These are phyloP conservation scores for Andrena fulva DNA, from an alignment of 2,888 invertebrate species.

Conservation along the genomic window DNA sequence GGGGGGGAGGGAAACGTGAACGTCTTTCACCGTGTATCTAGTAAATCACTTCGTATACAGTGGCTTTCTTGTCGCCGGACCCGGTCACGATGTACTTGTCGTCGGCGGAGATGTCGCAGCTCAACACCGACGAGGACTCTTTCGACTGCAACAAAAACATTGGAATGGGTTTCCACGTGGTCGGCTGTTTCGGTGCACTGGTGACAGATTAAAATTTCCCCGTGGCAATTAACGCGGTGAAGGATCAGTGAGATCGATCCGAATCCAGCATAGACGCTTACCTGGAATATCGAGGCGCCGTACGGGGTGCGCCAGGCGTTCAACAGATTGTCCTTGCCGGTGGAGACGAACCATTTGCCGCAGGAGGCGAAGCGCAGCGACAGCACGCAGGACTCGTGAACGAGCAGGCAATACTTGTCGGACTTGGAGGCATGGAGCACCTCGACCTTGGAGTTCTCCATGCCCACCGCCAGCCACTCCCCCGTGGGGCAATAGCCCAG, in stretches of 20 bases:
- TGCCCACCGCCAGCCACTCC: conserved; percentile 98
- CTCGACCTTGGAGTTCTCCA: conserved; percentile 97
- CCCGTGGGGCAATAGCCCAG: conserved; percentile 97
- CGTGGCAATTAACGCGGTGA: no score
- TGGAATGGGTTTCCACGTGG: conserved; percentile 7
- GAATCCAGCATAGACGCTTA: conserved; percentile 81
- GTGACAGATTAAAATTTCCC: no score
- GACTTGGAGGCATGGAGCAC: conserved; percentile 95
- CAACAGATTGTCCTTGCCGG: conserved; percentile 98
- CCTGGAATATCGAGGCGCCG: conserved; percentile 99
- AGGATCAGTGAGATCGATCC: not conserved
- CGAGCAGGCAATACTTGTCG: conserved; percentile 97
- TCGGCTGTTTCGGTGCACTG: not conserved
- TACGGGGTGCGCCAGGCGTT: conserved; percentile 99
- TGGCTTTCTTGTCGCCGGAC: conserved; percentile 99
- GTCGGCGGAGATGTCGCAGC: conserved; percentile 99
- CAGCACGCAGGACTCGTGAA: conserved; percentile 98
- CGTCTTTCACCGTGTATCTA: conserved; percentile 53
- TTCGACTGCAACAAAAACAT: conserved; percentile 89
- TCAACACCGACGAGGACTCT: conserved; percentile 98
- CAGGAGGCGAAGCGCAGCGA: conserved; percentile 97
- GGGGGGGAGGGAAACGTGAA: conserved; percentile 38
- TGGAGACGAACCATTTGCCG: conserved; percentile 99
- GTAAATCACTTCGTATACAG: conserved; percentile 97
- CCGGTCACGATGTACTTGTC: conserved; percentile 99